Conservation (phyloP, 1,140 invertebrate species). For the Calosoma granatense region DNA sequence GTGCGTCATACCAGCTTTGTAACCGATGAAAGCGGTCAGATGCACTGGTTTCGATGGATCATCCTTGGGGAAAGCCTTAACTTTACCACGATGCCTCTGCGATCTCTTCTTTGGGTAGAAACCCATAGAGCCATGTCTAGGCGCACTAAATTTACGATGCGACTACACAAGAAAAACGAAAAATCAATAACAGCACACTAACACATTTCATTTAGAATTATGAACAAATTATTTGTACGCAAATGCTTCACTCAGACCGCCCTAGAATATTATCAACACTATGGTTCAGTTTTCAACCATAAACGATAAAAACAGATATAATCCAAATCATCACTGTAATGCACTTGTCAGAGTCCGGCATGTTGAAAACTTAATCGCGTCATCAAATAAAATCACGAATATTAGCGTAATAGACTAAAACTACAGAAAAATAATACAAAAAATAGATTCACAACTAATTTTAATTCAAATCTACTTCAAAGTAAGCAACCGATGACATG, state of each 20-base stretch:
- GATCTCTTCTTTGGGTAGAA: slow-evolving; percentile 98
- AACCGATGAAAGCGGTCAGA: slow-evolving; percentile 94
- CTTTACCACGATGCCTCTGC: slow-evolving; percentile 91
- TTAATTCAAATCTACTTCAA: slow-evolving; percentile 17
- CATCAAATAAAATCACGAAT: slow-evolving; percentile 12
- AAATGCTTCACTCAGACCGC: slow-evolving; percentile 37
- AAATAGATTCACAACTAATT: slow-evolving; percentile 13
- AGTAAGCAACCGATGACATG: too few species aligned
- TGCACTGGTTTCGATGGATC: slow-evolving; percentile 93
- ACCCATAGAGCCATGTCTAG: slow-evolving; percentile 98
- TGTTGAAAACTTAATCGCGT: slow-evolving; percentile 14
- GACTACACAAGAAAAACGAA: slow-evolving; percentile 52
- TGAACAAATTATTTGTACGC: slow-evolving; percentile 4
- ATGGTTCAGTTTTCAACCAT: slow-evolving; percentile 34
- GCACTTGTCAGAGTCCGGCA: slow-evolving; percentile 13
- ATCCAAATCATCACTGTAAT: slow-evolving; percentile 34
- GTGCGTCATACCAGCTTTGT: slow-evolving; percentile 99
- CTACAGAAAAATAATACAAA: slow-evolving; percentile 5
- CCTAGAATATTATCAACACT: slow-evolving; percentile 41
- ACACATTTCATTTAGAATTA: not conserved
- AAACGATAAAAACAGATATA: slow-evolving; percentile 27
- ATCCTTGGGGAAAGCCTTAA: slow-evolving; percentile 99
- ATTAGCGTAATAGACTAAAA: not conserved
- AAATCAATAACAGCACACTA: slow-evolving; percentile 4
- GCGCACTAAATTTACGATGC: slow-evolving; percentile 98